Base-by-base conservation (phyloP, 1,140 invertebrate species). In the Hestina assimilis region DNA sequence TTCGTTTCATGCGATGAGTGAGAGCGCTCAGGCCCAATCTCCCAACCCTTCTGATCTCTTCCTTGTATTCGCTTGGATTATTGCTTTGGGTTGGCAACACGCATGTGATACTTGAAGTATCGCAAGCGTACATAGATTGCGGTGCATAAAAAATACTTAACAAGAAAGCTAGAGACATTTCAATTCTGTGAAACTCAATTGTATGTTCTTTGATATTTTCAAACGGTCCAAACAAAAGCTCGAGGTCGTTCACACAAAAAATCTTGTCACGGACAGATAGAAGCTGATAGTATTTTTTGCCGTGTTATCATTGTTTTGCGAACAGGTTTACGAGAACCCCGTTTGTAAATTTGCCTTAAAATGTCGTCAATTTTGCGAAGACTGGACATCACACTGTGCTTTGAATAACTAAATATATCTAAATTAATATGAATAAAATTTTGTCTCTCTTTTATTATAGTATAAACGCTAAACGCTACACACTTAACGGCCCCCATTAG, bases 191-290 rank as follows among this genome's bases (percentile, higher is more conserved):
- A 38, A 17, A n/a, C n/a, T n/a, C n/a, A n/a, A 38, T 38, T 31
- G 11, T 38, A 6, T 28, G 24, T 28, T 28, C 15, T 2, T 8
- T 19, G 33, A 38, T 20, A 38, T 31, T 8, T n/a, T 9, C 15
- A 11, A 33, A 17, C 24, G 2, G 31, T 15, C 45, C 26, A 31
- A 47, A 47, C 45, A 47, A 47, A 47, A 31, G 45, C 40, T 15
- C 17, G 14, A 47, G 45, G 28, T 47, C 17, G 45, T 33, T 47
- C 45, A 47, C 45, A 47, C 45, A 47, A 47, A 47, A 47, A 33
- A 47, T 9, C 17, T 43, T 19, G 45, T 47, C 45, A 47, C 45
- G 29, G 45, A 33, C 45, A 47, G 45, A 47, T 47, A 47, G 33
- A 33, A 4, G 19, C 21, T 47, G 45, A 38, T 38, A 38, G 24